Evolutionary conservation across 2,113 vertebrate species (phyloP).

Genomic region (Microtus pennsylvanicus): DNA sequence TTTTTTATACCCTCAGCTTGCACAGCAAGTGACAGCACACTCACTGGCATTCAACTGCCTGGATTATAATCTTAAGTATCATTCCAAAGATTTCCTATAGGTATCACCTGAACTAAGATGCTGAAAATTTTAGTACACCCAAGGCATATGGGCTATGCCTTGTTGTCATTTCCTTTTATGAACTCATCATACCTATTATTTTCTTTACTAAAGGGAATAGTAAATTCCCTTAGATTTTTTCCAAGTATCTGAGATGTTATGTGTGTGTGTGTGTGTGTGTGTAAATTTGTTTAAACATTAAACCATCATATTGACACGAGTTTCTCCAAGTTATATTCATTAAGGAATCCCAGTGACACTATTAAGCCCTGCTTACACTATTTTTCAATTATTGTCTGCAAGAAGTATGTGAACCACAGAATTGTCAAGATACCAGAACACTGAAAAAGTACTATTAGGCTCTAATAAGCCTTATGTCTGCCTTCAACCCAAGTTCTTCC

Average conservation of each 20-base stretch:
- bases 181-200: not conserved
- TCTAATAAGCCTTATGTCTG: constrained; percentile 40
- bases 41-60: too few relatives aligned
- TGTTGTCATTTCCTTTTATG: not conserved
- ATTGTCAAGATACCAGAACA: constrained; percentile 58
- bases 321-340: constrained; percentile 16
- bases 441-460: constrained; percentile 54
- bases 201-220: not conserved
- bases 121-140: not conserved
- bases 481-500: constrained; percentile 63
- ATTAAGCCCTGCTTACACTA: not conserved
- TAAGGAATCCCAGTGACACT: not conserved
- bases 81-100: not conserved
- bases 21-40: not conserved
- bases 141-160: not conserved
- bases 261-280: not conserved
- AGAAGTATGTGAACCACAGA: constrained; percentile 49
- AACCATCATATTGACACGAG: not conserved
- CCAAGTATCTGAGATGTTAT: not conserved
- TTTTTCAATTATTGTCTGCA: constrained; percentile 40
- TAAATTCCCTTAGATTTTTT: not conserved
- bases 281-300: not conserved
- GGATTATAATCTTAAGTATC: not conserved
- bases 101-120: not conserved
- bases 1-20: not conserved